Conservation (phyloP, 1,140 invertebrate species). For the Cyclina sinensis region DNA sequence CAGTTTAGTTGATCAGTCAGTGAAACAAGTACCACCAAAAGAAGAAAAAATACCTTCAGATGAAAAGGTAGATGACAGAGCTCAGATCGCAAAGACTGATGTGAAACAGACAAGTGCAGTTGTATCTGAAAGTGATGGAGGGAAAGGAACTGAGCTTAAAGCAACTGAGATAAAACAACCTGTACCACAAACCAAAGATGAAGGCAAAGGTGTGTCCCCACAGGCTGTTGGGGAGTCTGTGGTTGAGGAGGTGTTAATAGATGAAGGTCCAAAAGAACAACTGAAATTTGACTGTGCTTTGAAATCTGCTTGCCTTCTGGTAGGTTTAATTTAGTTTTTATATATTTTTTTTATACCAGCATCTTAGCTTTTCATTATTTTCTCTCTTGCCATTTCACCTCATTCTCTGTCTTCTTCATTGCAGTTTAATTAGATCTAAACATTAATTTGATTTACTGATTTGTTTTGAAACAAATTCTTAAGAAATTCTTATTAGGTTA, state of each 20-base stretch:
- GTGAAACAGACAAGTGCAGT: background rate
- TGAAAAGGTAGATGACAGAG: background rate
- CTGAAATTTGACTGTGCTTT: constrained; percentile 78
- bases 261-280: constrained; percentile 74
- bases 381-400: no score
- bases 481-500: no score
- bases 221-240: background rate
- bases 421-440: no score
- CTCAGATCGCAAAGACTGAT: background rate
- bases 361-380: no score
- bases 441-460: no score
- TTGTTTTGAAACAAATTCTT: no score
- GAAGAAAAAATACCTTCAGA: constrained; percentile 18
- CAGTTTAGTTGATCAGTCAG: background rate
- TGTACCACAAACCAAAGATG: background rate
- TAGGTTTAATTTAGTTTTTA: constrained; percentile 28
- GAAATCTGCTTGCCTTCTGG: constrained; percentile 71
- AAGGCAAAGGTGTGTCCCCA: background rate
- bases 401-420: no score
- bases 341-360: no score
- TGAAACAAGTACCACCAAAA: background rate
- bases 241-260: constrained; percentile 58
- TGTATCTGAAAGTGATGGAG: background rate
- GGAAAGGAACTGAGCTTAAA: background rate
- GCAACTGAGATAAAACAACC: background rate